Evolutionary conservation across 2,113 vertebrate species (phyloP), one percentile per base, ranked within the genome.

Genomic region (Origma solitaria): DNA sequence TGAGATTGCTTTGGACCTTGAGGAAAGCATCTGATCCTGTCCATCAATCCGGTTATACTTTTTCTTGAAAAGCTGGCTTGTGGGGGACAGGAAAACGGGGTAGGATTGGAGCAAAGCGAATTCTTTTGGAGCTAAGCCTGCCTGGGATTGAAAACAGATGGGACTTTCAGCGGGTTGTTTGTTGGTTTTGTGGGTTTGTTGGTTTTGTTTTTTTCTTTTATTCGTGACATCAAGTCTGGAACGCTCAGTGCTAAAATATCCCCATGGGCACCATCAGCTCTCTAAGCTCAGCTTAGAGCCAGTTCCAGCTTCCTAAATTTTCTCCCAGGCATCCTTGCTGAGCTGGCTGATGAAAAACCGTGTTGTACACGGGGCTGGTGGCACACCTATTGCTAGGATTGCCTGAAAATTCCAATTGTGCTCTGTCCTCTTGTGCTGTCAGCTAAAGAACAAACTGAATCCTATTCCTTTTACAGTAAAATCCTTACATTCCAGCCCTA

Each of bases 101-200:
- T 20, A 61, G 92, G 78, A 79, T 75, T 80, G 50, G 71, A 94
- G 83, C 78, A 86, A 77, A 85, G 75, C 86, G 49, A 84, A 91
- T 92, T 76, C 72, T 64, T 23, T 49, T 89, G 91, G 88, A 97
- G 60, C 11, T 13, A 5, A 31, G 87, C 83, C 90, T 64, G 78
- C 60, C 89, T 9, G 37, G 56, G 86, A 93, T 40, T 61, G 69
- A 49, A 95, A 95, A 68, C 96, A 95, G 92, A 94, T 86, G 93
- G 80, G 54, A 3, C 17, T 78, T 87, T 62, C 57, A 72, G 92
- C 0, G 11, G 76, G 64, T 70, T 93, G 95, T 95, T 96, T 93
- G 96, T 93, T 93, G 96, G 66, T 75, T 92, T 92, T 92, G 82
- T 86, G 53, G 83, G 11, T 75, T 79, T 92, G 66, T 86, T 84